A percentile compares a stretch with the other conserved stretches of the same genome.
phyloP scores from a whole-genome alignment of 1,140 invertebrate genomes.

The Apis cerana region DNA sequence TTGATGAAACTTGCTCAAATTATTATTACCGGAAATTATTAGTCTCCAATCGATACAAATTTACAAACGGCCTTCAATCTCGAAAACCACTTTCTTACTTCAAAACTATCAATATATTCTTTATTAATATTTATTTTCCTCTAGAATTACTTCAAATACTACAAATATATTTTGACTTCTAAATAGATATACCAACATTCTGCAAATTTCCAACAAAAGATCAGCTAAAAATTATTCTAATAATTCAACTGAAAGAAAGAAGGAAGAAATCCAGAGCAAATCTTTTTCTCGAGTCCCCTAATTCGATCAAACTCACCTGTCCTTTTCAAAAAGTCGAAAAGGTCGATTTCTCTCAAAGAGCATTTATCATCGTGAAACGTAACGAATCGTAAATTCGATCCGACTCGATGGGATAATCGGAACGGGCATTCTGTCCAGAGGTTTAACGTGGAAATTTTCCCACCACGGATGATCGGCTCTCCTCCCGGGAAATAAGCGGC shows the following conservation, averaged over 20 bases:
- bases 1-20: neutral
- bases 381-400: conserved; percentile 45
- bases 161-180: too few species aligned
- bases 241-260: too few species aligned
- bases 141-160: too few species aligned
- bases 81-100: too few species aligned
- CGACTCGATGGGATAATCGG: conserved; percentile 37
- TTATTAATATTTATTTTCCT: too few species aligned
- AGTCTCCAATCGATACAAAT: neutral
- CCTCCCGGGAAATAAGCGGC: conserved; percentile 63
- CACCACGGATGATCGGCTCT: conserved; percentile 44
- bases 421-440: conserved; percentile 18
- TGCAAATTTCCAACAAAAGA: too few species aligned
- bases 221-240: too few species aligned
- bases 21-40: neutral
- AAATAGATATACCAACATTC: too few species aligned
- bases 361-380: conserved; percentile 35
- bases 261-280: too few species aligned
- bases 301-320: neutral
- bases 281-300: neutral
- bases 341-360: neutral
- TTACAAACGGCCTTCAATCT: too few species aligned
- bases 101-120: too few species aligned
- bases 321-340: neutral
- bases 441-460: conserved; percentile 49